Evolutionary conservation across 2,113 vertebrate species (phyloP).

Genomic region (Scytalopus superciliaris): DNA sequence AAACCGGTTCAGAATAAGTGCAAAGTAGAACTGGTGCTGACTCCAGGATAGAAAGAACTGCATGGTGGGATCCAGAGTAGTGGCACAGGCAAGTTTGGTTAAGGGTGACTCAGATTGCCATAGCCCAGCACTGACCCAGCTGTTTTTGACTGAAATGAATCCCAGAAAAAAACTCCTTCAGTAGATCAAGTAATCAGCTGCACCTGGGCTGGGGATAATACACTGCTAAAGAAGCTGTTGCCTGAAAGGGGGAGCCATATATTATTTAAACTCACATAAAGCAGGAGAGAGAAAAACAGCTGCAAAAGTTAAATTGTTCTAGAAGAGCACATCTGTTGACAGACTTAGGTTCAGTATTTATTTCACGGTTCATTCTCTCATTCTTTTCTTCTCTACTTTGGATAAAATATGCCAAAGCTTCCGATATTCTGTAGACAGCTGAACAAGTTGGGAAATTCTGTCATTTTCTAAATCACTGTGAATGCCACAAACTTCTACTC

Average conservation of each 20-base stretch:
- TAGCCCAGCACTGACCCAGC: background rate
- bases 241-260: background rate
- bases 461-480: background rate
- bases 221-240: background rate
- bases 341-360: background rate
- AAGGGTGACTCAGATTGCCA: background rate
- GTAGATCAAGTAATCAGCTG: background rate
- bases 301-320: background rate
- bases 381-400: background rate
- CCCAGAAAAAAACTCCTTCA: background rate
- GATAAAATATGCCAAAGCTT: background rate
- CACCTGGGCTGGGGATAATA: rapidly evolving
- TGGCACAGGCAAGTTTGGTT: rapidly evolving
- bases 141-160: background rate
- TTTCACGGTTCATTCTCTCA: background rate
- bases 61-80: background rate
- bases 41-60: background rate
- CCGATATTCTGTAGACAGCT: background rate
- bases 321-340: background rate
- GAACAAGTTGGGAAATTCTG: background rate
- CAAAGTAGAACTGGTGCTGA: background rate
- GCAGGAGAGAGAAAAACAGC: background rate
- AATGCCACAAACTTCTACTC: background rate
- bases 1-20: background rate
- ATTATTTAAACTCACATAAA: background rate